phyloP scores from a whole-genome alignment of 2,797 vertebrate genomes.

The Anguilla anguilla region DNA sequence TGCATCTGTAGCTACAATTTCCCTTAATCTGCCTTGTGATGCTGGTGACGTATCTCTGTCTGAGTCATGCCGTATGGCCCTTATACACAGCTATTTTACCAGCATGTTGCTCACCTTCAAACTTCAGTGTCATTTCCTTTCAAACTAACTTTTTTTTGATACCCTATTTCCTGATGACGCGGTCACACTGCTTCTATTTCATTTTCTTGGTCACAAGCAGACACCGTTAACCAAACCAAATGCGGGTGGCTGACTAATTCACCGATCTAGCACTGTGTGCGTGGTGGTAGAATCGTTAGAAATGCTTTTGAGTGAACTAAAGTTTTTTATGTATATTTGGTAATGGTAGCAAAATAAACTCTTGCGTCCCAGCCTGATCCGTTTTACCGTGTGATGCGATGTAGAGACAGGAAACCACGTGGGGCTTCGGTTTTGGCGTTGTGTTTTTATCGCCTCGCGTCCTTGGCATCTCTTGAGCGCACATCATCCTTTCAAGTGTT shows the following conservation, averaged over 20 bases:
- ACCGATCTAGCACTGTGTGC: background rate
- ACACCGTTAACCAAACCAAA: background rate
- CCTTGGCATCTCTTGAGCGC: background rate
- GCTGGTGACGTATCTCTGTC: background rate
- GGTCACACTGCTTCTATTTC: background rate
- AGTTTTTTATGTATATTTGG: background rate
- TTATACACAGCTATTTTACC: background rate
- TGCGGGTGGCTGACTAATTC: background rate
- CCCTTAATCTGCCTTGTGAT: background rate
- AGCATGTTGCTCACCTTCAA: background rate
- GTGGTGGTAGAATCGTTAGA: background rate
- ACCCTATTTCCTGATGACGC: background rate
- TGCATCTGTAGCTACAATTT: background rate
- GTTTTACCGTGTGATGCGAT: background rate
- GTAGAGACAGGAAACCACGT: background rate
- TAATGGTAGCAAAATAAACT: background rate
- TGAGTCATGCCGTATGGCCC: background rate
- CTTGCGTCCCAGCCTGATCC: background rate
- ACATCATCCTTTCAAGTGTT: background rate
- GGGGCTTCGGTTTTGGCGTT: background rate
- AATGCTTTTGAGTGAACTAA: background rate
- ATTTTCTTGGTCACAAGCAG: background rate
- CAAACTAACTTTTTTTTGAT: background rate
- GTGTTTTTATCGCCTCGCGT: background rate
- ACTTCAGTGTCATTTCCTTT: background rate